phyloP scores from a whole-genome alignment of 2,113 vertebrate species.

The Scophthalmus maximus region DNA sequence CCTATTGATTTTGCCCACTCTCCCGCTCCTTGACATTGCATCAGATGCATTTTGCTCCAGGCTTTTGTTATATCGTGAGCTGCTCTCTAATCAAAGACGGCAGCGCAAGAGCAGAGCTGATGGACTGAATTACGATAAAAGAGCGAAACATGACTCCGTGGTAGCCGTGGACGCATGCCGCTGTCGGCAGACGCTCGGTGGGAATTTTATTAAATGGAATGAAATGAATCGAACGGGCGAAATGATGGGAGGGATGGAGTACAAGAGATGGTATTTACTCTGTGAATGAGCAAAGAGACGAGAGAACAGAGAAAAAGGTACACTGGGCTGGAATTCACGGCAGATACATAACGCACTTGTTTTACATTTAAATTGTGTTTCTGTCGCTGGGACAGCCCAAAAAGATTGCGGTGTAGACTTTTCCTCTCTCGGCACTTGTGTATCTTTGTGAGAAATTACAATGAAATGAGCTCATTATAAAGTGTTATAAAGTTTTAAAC shows the following conservation, averaged over 20 bases:
- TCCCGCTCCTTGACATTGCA: conserved; percentile 71
- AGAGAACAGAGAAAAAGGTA: neutral
- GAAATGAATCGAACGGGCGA: conserved; percentile 42
- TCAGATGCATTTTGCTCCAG: conserved; percentile 72
- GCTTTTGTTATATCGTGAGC: conserved; percentile 71
- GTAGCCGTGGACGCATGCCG: conserved; percentile 35
- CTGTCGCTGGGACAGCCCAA: neutral
- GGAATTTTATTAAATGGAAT: conserved; percentile 58
- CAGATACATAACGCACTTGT: neutral
- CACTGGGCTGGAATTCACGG: neutral
- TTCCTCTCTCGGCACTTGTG: neutral
- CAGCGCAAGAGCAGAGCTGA: conserved; percentile 43
- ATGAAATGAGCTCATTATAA: neutral
- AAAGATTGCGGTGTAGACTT: neutral
- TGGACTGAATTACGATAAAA: conserved; percentile 73
- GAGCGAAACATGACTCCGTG: conserved; percentile 54
- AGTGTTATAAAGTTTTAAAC: too few species aligned
- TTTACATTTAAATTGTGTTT: conserved; percentile 29
- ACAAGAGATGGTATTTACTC: conserved; percentile 39
- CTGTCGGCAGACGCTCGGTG: conserved; percentile 10
- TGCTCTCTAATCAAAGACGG: conserved; percentile 62
- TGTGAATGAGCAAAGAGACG: conserved; percentile 23
- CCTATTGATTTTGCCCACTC: conserved; percentile 78
- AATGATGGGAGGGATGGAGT: conserved; percentile 22
- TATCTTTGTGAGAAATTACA: neutral